Conservation (phyloP, 1,140 invertebrate genomes). For the Trachymyrmex cornetzi region DNA sequence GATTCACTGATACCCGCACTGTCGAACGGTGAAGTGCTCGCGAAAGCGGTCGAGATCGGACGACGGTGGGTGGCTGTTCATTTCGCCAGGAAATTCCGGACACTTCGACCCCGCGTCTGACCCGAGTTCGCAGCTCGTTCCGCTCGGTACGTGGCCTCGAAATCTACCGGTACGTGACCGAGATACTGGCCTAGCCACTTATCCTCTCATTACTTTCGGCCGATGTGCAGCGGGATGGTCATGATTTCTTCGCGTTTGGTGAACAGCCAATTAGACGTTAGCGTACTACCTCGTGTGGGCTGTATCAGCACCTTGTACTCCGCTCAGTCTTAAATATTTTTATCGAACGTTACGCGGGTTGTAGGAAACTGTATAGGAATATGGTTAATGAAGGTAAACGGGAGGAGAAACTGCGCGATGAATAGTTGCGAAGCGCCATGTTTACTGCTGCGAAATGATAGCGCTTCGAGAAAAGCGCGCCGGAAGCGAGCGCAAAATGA, state of each 20-base stretch:
- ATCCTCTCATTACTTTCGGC: constrained; percentile 65
- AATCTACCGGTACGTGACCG: constrained; percentile 73
- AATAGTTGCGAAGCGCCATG: neutral
- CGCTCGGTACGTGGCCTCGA: constrained; percentile 65
- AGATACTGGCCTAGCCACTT: constrained; percentile 62
- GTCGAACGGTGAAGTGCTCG: constrained; percentile 23
- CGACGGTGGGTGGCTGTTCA: constrained; percentile 39
- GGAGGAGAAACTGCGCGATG: neutral
- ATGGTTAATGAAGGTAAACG: constrained; percentile 30
- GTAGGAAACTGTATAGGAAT: neutral
- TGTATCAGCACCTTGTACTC: neutral
- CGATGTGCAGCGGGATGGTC: constrained; percentile 21
- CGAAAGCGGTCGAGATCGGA: constrained; percentile 23
- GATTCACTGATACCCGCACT: constrained; percentile 38
- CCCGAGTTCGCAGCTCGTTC: constrained; percentile 72
- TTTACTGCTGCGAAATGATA: constrained; percentile 30
- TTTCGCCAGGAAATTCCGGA: constrained; percentile 59
- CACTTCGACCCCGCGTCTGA: constrained; percentile 57
- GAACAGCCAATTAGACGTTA: constrained; percentile 17
- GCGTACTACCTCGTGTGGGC: neutral
- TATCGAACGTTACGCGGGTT: neutral
- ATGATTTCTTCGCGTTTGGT: constrained; percentile 22
- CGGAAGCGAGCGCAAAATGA: constrained; percentile 14
- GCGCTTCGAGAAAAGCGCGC: neutral
- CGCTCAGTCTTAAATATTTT: constrained; percentile 21